These are phyloP conservation scores for Enteromius radiatus DNA, from an alignment of 2,797 vertebrate genomes.

Conservation along the genomic window DNA sequence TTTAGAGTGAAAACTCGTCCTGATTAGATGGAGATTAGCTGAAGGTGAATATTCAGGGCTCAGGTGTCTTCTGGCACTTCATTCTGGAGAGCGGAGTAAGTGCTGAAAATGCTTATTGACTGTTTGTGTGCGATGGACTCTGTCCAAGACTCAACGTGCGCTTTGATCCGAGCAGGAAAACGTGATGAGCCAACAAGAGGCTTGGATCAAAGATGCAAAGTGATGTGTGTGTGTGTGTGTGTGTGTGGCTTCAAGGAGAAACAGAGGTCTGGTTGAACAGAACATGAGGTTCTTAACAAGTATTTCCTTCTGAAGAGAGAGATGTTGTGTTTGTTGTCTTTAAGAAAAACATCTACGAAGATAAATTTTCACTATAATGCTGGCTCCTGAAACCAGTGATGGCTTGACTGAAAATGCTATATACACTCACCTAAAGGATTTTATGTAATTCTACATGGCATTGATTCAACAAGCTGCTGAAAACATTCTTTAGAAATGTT, in stretches of 20 bases:
- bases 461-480: too few relatives aligned
- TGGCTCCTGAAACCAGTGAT: background rate
- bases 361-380: background rate
- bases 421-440: too few relatives aligned
- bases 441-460: too few relatives aligned
- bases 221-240: conserved; percentile 3
- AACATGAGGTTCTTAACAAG: background rate
- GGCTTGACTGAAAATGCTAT: too few relatives aligned
- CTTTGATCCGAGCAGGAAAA: conserved; percentile 46
- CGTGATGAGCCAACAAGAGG: conserved; percentile 45
- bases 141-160: background rate
- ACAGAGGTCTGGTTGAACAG: background rate
- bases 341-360: background rate
- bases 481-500: too few relatives aligned
- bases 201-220: conserved; percentile 38
- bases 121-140: conserved; percentile 16
- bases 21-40: background rate
- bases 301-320: background rate
- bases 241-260: conserved; percentile 8
- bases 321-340: background rate
- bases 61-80: conserved; percentile 4
- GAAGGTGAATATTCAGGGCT: conserved; percentile 1
- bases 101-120: conserved; percentile 5
- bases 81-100: conserved; percentile 10
- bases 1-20: background rate